These are phyloP conservation scores for Physella acuta DNA, from an alignment of 1,140 invertebrate genomes.

Conservation along the genomic window DNA sequence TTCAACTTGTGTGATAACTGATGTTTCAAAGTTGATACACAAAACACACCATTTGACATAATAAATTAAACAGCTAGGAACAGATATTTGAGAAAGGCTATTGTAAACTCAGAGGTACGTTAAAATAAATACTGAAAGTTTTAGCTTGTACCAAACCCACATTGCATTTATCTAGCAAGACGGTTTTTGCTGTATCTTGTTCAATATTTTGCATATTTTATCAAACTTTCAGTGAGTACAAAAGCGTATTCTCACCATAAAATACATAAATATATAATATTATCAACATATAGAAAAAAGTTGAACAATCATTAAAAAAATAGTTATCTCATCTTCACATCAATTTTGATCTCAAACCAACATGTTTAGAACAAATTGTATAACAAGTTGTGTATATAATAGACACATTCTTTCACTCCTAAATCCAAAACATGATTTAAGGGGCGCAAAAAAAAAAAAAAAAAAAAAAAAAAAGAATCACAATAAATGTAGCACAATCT, in stretches of 20 bases:
- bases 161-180: not conserved
- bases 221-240: conserved; percentile 22
- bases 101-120: conserved; percentile 1
- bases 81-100: conserved; percentile 16
- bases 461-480: conserved; percentile 18
- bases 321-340: conserved; percentile 21
- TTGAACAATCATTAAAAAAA: conserved; percentile 18
- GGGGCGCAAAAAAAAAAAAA: not conserved
- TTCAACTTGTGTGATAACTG: too few species aligned
- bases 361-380: conserved; percentile 8
- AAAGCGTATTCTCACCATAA: conserved; percentile 25
- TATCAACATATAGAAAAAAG: conserved; percentile 17
- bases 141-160: not conserved
- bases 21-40: too few species aligned
- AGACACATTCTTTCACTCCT: conserved; percentile 12
- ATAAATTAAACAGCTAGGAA: too few species aligned
- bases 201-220: conserved; percentile 25
- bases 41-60: too few species aligned
- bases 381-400: conserved; percentile 14
- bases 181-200: conserved; percentile 10
- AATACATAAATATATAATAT: conserved; percentile 26
- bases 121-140: conserved; percentile 6
- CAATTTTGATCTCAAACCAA: conserved; percentile 20
- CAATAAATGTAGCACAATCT: conserved; percentile 26
- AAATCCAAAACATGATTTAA: conserved; percentile 1